A percentile compares a stretch with the other conserved stretches of the same genome.
These are phyloP conservation scores for Beris chalybata DNA, from an alignment of 2,888 invertebrate species.

Conservation along the genomic window DNA sequence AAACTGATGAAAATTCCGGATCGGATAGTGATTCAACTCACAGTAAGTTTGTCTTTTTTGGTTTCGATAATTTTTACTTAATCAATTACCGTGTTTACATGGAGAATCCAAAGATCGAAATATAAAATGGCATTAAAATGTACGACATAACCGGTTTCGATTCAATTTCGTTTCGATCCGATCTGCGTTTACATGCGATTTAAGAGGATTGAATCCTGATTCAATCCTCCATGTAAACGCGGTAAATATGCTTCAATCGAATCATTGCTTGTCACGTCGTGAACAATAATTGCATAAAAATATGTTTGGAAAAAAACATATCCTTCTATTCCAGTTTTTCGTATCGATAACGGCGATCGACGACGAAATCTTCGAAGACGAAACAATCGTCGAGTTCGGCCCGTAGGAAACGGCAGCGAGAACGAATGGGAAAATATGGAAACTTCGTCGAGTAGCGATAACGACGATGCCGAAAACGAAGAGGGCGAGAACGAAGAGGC, in stretches of 20 bases:
- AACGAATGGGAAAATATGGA: constrained; percentile 41
- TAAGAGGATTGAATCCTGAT: no score
- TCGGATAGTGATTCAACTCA: constrained; percentile 53
- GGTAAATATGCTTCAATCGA: not conserved
- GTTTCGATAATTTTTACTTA: constrained; percentile 6
- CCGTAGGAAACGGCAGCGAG: constrained; percentile 42
- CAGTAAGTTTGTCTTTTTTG: constrained; percentile 43
- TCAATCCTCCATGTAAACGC: no score
- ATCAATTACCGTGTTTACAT: constrained; percentile 10
- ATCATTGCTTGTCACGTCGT: not conserved
- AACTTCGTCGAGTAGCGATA: constrained; percentile 38
- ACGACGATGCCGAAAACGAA: constrained; percentile 39
- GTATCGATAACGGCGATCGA: constrained; percentile 43
- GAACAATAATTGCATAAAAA: not conserved
- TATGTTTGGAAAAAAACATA: constrained; percentile 24
- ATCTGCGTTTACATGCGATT: no score
- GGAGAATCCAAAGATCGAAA: no score
- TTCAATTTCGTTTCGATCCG: not conserved
- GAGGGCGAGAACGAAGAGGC: constrained; percentile 39
- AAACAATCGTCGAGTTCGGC: constrained; percentile 40
- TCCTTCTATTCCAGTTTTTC: constrained; percentile 45
- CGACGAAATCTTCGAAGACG: constrained; percentile 34
- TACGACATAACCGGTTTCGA: not conserved
- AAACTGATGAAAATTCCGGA: constrained; percentile 62
- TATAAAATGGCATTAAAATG: no score